Evolutionary conservation across 2,888 invertebrate genomes (phyloP), one percentile per base, ranked within the genome.

Genomic region (Mycalesis mineus): DNA sequence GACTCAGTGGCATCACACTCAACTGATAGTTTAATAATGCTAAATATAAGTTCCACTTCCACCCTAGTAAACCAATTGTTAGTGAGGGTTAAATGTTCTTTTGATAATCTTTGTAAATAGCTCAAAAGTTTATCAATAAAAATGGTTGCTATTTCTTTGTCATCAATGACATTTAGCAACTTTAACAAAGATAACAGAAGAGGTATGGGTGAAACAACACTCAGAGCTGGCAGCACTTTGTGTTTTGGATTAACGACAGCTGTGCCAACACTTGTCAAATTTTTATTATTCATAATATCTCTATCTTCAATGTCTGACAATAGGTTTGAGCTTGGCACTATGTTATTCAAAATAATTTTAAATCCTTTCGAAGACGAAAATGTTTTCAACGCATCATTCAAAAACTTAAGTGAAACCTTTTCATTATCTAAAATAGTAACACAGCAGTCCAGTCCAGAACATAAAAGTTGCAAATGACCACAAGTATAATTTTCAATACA

Each of bases 21-120:
- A 13, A 73, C 67, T 4, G 82, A 82, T 37, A 91, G 72, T 72
- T 86, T 91, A 29, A 92, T 71, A 55, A 91, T 75, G 69, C 87
- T 90, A 67, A 90, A 87, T 7, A 92, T 70, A 8, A 94, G 79
- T 58, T 90, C 86, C 7, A 90, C 86, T 80, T 94, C 94, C 67
- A 91, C 87, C 82, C 92, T 92, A 0, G 92, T 92, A 71, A 92
- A 92, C 92, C 92, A 92, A 71, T 92, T 92, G 44, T 84, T 84
- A 57, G 82, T 84, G n/a, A 92, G 76, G 67, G 80, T 82, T 55
- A 83, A 84, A 15, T 66, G 57, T 56, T 64, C 75, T 15, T 71
- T 75, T 6, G 81, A 78, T 13, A 92, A 62, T 52, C 73, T 75
- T 53, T 71, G 74, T 17, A 92, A 71, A 71, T 92, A 92, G n/a